A percentile compares a stretch with the other conserved stretches of the same genome.
phyloP scores from a whole-genome alignment of 2,797 vertebrate species.

The Corythornis leucogaster region DNA sequence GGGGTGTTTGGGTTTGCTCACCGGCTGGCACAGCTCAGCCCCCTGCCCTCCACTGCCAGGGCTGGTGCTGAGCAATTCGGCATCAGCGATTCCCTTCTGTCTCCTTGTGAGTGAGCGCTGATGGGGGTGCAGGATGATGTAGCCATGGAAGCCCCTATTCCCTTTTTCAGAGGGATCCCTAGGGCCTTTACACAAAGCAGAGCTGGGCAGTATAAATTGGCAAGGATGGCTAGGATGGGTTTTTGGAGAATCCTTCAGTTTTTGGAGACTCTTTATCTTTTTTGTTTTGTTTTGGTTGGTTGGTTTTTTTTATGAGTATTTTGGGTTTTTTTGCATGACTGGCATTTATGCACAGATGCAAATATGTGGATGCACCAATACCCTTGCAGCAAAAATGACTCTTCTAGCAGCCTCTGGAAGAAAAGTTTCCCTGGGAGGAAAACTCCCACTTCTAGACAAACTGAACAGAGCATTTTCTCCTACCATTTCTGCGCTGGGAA shows the following conservation, averaged over 20 bases:
- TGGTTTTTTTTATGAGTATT: background rate
- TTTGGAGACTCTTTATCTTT: background rate
- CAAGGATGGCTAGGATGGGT: background rate
- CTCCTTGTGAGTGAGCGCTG: background rate
- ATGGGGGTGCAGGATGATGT: rapidly evolving
- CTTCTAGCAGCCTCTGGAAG: background rate
- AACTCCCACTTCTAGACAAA: background rate
- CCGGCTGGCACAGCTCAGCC: background rate
- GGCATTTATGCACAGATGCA: background rate
- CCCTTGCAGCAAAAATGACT: background rate
- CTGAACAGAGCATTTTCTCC: background rate
- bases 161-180: background rate
- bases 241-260: background rate
- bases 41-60: background rate
- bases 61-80: rapidly evolving
- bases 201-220: background rate
- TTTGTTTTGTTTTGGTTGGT: background rate
- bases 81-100: background rate
- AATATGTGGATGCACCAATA: rapidly evolving
- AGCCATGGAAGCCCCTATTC: rapidly evolving
- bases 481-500: background rate
- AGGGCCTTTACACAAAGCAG: background rate
- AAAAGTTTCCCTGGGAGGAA: background rate
- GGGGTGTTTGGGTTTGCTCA: rapidly evolving
- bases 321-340: background rate